These are phyloP conservation scores for Hepsetus odoe DNA, from an alignment of 2,113 vertebrate genomes.

Conservation along the genomic window DNA sequence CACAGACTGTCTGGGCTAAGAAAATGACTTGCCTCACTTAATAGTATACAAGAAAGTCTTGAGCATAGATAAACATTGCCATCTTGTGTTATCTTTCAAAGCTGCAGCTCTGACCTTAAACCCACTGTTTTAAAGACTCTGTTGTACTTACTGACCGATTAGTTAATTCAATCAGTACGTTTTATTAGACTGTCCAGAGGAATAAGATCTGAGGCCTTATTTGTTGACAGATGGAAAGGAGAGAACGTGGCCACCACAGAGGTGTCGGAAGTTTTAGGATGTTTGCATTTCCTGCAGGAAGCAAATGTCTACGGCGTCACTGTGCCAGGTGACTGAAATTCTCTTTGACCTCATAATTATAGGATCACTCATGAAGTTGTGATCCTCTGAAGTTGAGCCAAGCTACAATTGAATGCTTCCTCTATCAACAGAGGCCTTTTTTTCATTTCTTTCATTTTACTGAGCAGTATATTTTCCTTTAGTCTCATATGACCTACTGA, in stretches of 20 bases:
- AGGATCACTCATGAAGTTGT: not conserved
- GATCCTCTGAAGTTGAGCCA: not conserved
- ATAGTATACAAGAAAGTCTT: not conserved
- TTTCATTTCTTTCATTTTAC: not conserved
- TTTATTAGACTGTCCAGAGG: not conserved
- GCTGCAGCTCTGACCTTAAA: not conserved
- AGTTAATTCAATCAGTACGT: not conserved
- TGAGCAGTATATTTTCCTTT: not conserved
- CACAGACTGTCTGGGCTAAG: too few species aligned
- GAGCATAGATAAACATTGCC: constrained; percentile 5
- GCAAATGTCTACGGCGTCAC: constrained; percentile 85
- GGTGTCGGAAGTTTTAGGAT: constrained; percentile 79
- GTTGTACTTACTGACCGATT: not conserved
- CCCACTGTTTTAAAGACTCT: not conserved
- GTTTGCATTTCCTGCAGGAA: constrained; percentile 82
- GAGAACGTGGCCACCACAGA: constrained; percentile 92
- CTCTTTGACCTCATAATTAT: constrained; percentile 7
- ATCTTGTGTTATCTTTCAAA: constrained; percentile 11
- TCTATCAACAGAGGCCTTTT: not conserved
- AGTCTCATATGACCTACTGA: not conserved
- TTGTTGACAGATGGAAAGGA: constrained; percentile 85
- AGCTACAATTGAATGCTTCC: not conserved
- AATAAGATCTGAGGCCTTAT: not conserved
- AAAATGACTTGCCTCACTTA: not conserved
- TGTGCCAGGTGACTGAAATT: constrained; percentile 78